Evolutionary conservation across 2,797 vertebrate species (phyloP), one percentile per base, ranked within the genome.

Genomic region (Chrosomus eos): DNA sequence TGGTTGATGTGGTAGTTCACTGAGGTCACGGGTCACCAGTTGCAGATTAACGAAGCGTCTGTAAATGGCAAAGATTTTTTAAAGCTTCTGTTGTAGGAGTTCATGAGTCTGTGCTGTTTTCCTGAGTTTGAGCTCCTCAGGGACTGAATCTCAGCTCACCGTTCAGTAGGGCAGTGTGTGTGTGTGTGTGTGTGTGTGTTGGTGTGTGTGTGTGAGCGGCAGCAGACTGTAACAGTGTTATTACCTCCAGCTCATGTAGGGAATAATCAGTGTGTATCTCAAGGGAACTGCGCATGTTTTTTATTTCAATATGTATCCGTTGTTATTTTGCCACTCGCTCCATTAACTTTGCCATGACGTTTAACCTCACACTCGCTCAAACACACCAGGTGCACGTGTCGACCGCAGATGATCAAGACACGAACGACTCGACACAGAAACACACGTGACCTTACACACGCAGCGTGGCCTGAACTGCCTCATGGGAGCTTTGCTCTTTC

Each of bases 91-190:
- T 55, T 77, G 36, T 19, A 28, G 1, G 38, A 5, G 36, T 19
- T 76, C 33, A 58, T 38, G 31, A 76, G n/a, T 58, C 0, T 58
- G 11, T 0, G 13, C 19, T 2, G 51, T 76, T 76, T 53, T 78
- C 36, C 36, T 28, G 55, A 18, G 55, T 21, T 78, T 62, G n/a
- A 62, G 75, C 48, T 81, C 80, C 58, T 55, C 33, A 43, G 80
- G 33, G 53, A 81, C 26, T 38, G 72, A 26, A 53, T 71, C 66
- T 71, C 64, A 53, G 51, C 14, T 28, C 40, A 1, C 16, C 80
- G 90, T 91, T 93, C 90, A 92, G 90, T 90, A 88, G 90, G 90
- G 90, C 88, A 91, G 90, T 91, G 88, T 43, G 73, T 87, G 70
- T 6, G 82, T 71, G 38, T 71, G 31, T 58, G 74, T 76, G 33